Conservation (phyloP, 2,113 vertebrate genomes). For the Trogon surrucura region DNA sequence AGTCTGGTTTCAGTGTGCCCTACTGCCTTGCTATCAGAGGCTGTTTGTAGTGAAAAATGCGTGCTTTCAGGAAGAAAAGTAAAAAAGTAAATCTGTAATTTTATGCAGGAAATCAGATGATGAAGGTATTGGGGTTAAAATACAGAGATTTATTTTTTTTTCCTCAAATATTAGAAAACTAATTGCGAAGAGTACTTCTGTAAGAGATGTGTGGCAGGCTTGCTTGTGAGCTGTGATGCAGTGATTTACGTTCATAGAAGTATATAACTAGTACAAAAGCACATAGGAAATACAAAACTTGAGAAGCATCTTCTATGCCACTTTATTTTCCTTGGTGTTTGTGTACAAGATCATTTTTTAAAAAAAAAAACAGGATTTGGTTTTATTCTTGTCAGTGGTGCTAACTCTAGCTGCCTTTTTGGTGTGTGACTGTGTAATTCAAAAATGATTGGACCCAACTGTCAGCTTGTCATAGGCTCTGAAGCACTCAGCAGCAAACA, state of each 20-base stretch:
- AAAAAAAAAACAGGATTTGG: neutral
- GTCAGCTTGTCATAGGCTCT: neutral
- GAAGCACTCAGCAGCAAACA: neutral
- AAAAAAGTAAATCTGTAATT: neutral
- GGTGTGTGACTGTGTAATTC: neutral
- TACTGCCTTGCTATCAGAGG: neutral
- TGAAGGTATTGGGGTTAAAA: neutral
- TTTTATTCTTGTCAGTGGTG: neutral
- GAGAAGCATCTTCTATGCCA: neutral
- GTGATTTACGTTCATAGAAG: neutral
- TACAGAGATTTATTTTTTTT: accelerated
- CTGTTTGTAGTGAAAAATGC: neutral
- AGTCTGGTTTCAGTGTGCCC: neutral
- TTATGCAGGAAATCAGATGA: neutral
- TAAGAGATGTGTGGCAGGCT: neutral
- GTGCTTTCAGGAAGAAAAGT: neutral
- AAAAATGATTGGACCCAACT: neutral
- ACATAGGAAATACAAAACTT: neutral
- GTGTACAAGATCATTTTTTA: neutral
- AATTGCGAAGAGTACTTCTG: accelerated
- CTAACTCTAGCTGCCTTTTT: neutral
- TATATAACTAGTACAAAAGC: neutral
- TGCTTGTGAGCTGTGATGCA: neutral
- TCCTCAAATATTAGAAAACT: neutral
- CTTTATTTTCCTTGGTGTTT: neutral